Percentiles rank a stretch among this genome's conserved stretches.
These are phyloP conservation scores for Pherbina coryleti DNA, from an alignment of 2,888 invertebrate genomes.

Conservation along the genomic window DNA sequence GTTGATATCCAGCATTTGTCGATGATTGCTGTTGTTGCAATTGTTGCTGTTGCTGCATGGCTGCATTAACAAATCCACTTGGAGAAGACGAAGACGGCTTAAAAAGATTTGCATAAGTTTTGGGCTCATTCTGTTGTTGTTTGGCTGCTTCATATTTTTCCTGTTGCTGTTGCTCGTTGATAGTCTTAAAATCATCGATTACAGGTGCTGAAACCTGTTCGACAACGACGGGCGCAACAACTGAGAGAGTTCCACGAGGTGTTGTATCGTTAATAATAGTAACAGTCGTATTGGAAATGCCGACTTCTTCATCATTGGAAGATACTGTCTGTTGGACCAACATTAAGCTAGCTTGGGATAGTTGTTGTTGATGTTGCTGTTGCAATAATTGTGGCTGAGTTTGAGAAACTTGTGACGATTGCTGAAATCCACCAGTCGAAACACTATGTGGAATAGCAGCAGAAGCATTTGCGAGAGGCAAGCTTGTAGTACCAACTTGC, in stretches of 20 bases:
- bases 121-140: constrained; percentile 77
- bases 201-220: constrained; percentile 49
- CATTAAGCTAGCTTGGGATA: constrained; percentile 3
- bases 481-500: constrained; percentile 46
- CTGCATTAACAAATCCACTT: constrained; percentile 67
- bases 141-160: constrained; percentile 67
- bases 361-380: constrained; percentile 45
- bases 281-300: neutral
- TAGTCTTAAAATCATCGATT: constrained; percentile 63
- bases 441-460: constrained; percentile 46
- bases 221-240: constrained; percentile 44
- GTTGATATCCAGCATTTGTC: constrained; percentile 50
- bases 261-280: constrained; percentile 28
- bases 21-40: constrained; percentile 61
- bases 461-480: constrained; percentile 45
- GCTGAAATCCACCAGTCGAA: constrained; percentile 56
- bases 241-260: constrained; percentile 39
- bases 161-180: constrained; percentile 64
- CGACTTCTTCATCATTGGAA: constrained; percentile 17
- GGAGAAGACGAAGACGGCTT: constrained; percentile 72
- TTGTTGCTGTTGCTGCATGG: constrained; percentile 66
- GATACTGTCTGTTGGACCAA: constrained; percentile 33
- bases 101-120: constrained; percentile 89
- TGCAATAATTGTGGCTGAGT: constrained; percentile 51
- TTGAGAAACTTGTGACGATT: constrained; percentile 53